phyloP scores from a whole-genome alignment of 2,888 invertebrate genomes.

The Halictus quadricinctus region DNA sequence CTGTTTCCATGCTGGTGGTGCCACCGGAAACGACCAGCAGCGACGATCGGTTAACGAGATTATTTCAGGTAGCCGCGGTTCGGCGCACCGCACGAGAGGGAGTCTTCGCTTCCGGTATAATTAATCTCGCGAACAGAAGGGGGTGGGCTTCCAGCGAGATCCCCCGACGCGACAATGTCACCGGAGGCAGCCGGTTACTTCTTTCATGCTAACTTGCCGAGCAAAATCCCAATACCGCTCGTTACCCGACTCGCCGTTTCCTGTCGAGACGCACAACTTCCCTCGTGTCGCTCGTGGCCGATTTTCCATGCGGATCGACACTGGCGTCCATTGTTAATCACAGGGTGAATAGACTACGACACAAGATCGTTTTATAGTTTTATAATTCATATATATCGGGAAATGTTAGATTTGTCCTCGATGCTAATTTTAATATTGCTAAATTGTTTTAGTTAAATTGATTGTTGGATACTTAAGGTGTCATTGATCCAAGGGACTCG shows the following conservation, averaged over 20 bases:
- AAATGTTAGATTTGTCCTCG: too few species aligned
- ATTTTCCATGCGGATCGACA: constrained; percentile 41
- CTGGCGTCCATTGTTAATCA: constrained; percentile 26
- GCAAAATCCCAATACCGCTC: constrained; percentile 46
- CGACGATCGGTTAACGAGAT: constrained; percentile 16
- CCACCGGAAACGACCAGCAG: not conserved
- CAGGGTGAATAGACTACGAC: not conserved
- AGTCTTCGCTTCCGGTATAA: constrained; percentile 73
- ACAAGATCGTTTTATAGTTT: too few species aligned
- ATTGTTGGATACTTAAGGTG: too few species aligned
- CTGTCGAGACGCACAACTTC: constrained; percentile 37
- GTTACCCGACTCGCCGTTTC: constrained; percentile 50
- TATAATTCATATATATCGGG: too few species aligned
- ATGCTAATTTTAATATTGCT: too few species aligned
- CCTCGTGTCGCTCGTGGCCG: constrained; percentile 7
- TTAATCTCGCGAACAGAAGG: constrained; percentile 70
- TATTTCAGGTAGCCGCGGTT: constrained; percentile 3
- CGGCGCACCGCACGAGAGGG: not conserved
- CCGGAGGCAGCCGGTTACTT: constrained; percentile 53
- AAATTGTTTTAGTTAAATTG: too few species aligned
- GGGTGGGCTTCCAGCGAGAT: constrained; percentile 46
- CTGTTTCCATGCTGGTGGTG: not conserved
- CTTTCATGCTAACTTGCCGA: constrained; percentile 47
- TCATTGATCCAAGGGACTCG: too few species aligned
- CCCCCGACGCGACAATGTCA: constrained; percentile 60